A percentile compares a stretch with the other conserved stretches of the same genome.
These are phyloP conservation scores for Dendrolimus punctatus DNA, from an alignment of 1,140 invertebrate species.

Conservation along the genomic window DNA sequence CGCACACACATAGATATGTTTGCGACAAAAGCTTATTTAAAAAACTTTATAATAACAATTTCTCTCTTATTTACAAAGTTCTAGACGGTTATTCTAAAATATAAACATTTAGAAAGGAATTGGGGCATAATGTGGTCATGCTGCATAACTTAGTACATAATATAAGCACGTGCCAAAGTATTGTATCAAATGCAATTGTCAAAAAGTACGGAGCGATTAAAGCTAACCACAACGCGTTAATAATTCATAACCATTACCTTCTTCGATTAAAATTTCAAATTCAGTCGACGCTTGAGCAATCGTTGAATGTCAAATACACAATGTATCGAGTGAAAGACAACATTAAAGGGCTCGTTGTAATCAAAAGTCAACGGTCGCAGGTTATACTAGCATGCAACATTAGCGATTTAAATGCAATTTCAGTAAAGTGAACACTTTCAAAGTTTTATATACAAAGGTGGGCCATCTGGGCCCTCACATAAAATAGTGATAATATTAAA, in stretches of 20 bases:
- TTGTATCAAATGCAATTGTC: background rate
- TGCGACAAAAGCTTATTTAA: constrained; percentile 65
- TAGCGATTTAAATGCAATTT: constrained; percentile 67
- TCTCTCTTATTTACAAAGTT: constrained; percentile 45
- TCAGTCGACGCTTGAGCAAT: constrained; percentile 60
- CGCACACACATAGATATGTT: constrained; percentile 60
- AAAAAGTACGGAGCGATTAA: no score
- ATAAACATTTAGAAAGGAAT: constrained; percentile 38
- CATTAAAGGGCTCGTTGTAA: constrained; percentile 21
- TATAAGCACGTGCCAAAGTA: constrained; percentile 12
- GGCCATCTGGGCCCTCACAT: constrained; percentile 26
- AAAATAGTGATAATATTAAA: constrained; percentile 23
- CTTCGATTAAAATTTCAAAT: constrained; percentile 9
- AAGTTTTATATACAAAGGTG: constrained; percentile 56
- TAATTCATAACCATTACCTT: background rate
- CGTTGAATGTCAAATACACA: constrained; percentile 31
- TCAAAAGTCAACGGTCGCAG: constrained; percentile 12
- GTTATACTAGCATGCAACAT: constrained; percentile 57
- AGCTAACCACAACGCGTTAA: background rate
- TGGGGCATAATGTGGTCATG: constrained; percentile 32
- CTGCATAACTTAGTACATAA: constrained; percentile 21
- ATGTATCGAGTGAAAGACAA: constrained; percentile 7
- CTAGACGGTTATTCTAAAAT: constrained; percentile 30
- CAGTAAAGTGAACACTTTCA: constrained; percentile 62
- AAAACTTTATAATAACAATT: constrained; percentile 19